A percentile compares a stretch with the other conserved stretches of the same genome.
Conservation (phyloP, 2,113 vertebrate genomes). For the Peromyscus leucopus region DNA sequence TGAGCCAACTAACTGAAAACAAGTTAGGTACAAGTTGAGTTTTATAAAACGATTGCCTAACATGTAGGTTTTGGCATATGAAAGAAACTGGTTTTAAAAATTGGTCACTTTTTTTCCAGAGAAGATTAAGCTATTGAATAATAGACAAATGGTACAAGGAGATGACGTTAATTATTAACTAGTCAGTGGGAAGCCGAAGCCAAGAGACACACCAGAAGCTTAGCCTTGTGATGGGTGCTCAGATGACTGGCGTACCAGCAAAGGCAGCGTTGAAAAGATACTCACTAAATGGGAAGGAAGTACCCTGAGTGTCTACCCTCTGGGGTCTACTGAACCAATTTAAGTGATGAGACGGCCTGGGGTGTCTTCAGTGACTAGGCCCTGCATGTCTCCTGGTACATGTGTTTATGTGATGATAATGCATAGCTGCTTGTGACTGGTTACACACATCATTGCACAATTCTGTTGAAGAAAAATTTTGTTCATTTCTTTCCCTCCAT, state of each 20-base stretch:
- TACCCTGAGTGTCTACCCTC: not conserved
- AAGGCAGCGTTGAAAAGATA: not conserved
- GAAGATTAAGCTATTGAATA: slow-evolving; percentile 22
- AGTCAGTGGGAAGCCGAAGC: not conserved
- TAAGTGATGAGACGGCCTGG: not conserved
- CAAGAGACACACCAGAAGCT: not conserved
- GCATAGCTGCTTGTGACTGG: not conserved
- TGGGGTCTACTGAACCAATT: not conserved
- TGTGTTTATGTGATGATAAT: not conserved
- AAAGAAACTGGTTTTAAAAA: not conserved
- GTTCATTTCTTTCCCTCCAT: not conserved
- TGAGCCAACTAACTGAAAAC: not conserved
- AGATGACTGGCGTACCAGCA: not conserved
- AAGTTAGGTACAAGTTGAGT: not conserved
- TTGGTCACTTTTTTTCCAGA: slow-evolving; percentile 28
- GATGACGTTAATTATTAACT: not conserved
- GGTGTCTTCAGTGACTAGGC: not conserved
- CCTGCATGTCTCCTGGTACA: not conserved
- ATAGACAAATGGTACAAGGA: not conserved
- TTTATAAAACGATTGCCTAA: not conserved
- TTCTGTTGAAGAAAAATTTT: not conserved
- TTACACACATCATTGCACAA: not conserved
- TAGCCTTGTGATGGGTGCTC: not conserved
- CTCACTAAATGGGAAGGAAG: not conserved
- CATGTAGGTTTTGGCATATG: not conserved